A percentile compares a stretch with the other conserved stretches of the same genome.
These are phyloP conservation scores for Xestia xanthographa DNA, from an alignment of 2,888 invertebrate genomes.

Conservation along the genomic window DNA sequence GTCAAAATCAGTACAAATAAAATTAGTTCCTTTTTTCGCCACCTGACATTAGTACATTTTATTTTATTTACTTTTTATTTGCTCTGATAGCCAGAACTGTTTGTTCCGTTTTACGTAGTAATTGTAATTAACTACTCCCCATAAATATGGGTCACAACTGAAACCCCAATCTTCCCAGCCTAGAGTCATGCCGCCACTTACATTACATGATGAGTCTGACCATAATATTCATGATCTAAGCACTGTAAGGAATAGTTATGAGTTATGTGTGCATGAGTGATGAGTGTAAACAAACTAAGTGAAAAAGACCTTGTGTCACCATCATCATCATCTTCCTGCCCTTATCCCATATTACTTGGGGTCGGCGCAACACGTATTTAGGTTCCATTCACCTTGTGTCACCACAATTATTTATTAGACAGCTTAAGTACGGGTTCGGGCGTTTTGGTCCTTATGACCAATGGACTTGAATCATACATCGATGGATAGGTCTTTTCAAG, in stretches of 20 bases:
- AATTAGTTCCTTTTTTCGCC: conserved; percentile 3
- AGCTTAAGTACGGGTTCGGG: no score
- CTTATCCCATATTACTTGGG: no score
- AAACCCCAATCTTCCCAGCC: background rate
- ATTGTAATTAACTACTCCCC: background rate
- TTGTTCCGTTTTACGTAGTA: background rate
- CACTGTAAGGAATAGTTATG: background rate
- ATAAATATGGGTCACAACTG: background rate
- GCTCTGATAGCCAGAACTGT: background rate
- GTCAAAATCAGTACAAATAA: conserved; percentile 20
- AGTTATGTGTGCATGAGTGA: background rate
- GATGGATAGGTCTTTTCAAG: no score
- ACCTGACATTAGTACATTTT: background rate
- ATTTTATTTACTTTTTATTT: background rate
- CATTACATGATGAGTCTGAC: background rate
- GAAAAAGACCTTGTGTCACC: background rate
- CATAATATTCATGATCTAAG: background rate
- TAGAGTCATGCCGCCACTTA: background rate
- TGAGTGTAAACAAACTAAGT: background rate
- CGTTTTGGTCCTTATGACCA: no score
- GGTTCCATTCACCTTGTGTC: no score
- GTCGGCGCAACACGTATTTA: no score
- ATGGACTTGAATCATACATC: no score
- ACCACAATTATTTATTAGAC: background rate
- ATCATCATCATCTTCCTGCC: no score